A percentile compares a stretch with the other conserved stretches of the same genome.
These are phyloP conservation scores for Trachelus tabidus DNA, from an alignment of 2,888 invertebrate genomes.

Conservation along the genomic window DNA sequence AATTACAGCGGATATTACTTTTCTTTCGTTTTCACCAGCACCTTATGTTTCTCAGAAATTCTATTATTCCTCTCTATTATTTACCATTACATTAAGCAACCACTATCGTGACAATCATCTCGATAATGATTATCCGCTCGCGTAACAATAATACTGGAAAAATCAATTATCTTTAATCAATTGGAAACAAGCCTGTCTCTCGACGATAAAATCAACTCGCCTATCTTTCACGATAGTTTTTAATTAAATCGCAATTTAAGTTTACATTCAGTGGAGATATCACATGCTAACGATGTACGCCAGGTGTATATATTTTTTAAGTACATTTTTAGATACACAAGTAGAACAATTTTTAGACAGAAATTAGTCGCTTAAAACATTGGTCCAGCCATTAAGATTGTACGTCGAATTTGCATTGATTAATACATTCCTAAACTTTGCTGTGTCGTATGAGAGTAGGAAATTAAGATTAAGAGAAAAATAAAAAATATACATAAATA, in stretches of 20 bases:
- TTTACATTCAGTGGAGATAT: neutral
- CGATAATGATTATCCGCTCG: neutral
- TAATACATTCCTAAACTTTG: neutral
- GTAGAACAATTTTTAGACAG: neutral
- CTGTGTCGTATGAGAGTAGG: neutral
- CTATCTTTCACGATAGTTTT: neutral
- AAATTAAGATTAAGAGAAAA: slow-evolving; percentile 7
- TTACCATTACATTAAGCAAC: neutral
- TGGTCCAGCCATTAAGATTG: slow-evolving; percentile 2
- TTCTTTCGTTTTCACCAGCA: neutral
- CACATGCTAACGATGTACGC: neutral
- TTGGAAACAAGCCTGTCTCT: neutral
- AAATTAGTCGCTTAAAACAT: slow-evolving; percentile 9
- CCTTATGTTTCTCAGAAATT: neutral
- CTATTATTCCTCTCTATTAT: neutral
- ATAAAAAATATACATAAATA: slow-evolving; percentile 5
- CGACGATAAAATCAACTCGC: neutral
- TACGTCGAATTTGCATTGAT: neutral
- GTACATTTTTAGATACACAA: neutral
- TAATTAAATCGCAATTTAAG: neutral
- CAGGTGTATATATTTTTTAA: neutral
- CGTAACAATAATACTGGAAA: neutral
- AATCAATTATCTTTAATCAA: neutral
- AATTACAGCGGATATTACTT: neutral
- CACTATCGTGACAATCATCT: neutral